A percentile compares a stretch with the other conserved stretches of the same genome.
phyloP scores from a whole-genome alignment of 2,888 invertebrate genomes.

The Troides oblongomaculatus region DNA sequence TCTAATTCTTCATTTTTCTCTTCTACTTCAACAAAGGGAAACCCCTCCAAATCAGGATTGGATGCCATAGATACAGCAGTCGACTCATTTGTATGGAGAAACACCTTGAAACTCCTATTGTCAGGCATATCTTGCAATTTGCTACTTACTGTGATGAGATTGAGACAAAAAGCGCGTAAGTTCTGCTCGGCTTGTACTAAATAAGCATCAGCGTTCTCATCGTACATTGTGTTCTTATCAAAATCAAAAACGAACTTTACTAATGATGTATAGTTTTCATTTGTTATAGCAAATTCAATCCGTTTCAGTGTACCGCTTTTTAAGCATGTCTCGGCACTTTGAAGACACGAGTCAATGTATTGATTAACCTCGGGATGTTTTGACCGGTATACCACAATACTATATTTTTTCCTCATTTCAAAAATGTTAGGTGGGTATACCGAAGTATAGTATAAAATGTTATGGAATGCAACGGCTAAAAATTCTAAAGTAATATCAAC shows the following conservation, averaged over 20 bases:
- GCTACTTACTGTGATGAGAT: constrained; percentile 69
- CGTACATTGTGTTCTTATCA: constrained; percentile 45
- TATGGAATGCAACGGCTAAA: constrained; percentile 83
- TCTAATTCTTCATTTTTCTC: constrained; percentile 43
- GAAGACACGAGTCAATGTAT: constrained; percentile 80
- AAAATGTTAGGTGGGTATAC: constrained; percentile 84
- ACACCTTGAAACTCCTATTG: constrained; percentile 81
- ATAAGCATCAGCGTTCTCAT: constrained; percentile 78
- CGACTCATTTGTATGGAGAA: constrained; percentile 81
- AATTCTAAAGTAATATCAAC: constrained; percentile 83
- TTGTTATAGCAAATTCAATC: constrained; percentile 74
- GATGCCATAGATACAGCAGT: constrained; percentile 76
- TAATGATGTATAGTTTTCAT: constrained; percentile 47
- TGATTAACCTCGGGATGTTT: constrained; percentile 83
- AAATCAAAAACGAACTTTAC: constrained; percentile 65
- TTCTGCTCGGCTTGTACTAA: constrained; percentile 81
- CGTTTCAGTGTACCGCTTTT: constrained; percentile 71
- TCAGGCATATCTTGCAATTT: constrained; percentile 75
- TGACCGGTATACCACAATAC: constrained; percentile 79
- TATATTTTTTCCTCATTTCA: constrained; percentile 82
- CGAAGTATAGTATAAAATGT: constrained; percentile 79
- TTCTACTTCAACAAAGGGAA: constrained; percentile 63
- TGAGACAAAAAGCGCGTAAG: constrained; percentile 81
- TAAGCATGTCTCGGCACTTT: constrained; percentile 71
- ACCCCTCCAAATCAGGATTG: constrained; percentile 72